These are phyloP conservation scores for Pediacus dermestoides DNA, from an alignment of 2,888 invertebrate species.

Conservation along the genomic window DNA sequence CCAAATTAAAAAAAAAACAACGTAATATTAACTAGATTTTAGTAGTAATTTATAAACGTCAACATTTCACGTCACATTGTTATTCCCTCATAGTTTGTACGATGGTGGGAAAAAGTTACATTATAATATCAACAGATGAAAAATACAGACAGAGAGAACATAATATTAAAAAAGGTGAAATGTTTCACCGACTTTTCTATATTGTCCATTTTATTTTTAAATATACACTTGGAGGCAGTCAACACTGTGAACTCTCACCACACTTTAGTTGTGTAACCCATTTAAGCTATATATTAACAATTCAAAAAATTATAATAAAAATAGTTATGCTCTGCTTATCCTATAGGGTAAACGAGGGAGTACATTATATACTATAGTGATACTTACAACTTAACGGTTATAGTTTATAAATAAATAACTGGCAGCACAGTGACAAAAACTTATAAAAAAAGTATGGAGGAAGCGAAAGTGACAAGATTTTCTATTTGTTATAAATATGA, in stretches of 20 bases:
- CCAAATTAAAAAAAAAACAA: conserved; percentile 18
- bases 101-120: too few relatives aligned
- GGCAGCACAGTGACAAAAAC: conserved; percentile 22
- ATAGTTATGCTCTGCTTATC: conserved; percentile 49
- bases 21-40: conserved; percentile 19
- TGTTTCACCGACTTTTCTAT: conserved; percentile 7
- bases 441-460: conserved; percentile 15
- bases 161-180: too few relatives aligned
- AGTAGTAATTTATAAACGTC: too few relatives aligned
- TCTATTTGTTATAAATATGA: too few relatives aligned
- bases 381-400: conserved; percentile 37
- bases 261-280: conserved; percentile 33
- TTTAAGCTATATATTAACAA: conserved; percentile 36
- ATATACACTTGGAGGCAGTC: conserved; percentile 28
- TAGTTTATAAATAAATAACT: conserved; percentile 26
- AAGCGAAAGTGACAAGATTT: too few relatives aligned
- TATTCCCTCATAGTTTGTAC: conserved; percentile 20
- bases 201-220: conserved; percentile 28
- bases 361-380: conserved; percentile 38
- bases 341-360: conserved; percentile 36
- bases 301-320: conserved; percentile 43
- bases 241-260: conserved; percentile 24
- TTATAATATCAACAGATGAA: too few relatives aligned
- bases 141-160: too few relatives aligned
- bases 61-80: conserved; percentile 39